Base-by-base conservation (phyloP, 1,140 invertebrate species). In the Temnothorax longispinosus region DNA sequence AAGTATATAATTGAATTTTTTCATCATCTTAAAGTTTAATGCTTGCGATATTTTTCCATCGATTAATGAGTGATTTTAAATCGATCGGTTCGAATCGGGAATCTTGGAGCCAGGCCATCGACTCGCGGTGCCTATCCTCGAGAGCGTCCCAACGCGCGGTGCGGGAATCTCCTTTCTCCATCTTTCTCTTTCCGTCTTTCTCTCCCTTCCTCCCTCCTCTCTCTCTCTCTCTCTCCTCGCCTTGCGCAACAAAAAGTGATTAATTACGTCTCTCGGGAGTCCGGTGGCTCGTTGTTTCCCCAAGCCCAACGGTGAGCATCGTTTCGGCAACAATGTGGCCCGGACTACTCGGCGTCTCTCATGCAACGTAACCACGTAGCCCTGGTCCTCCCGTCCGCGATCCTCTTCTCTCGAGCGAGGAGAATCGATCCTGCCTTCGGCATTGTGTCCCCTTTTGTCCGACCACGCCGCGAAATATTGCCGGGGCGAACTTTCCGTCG, bases 371-470 rank as follows among this genome's bases (percentile, higher is more conserved):
- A 91, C 89, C 91, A 82, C 87, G 88, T 69, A 41, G 62, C 84
- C 78, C 86, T 27, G 89, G 69, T 88, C 87, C 88, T 91, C 89
- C 56, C 88, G 88, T 80, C 85, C 89, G 87, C 88, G 88, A 88
- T 91, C 88, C 87, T 92, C 88, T 85, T 92, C 69, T 91, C 90
- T 91, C 93, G 92, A 92, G 92, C 93, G 94, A 93, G 91, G 93
- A 93, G 93, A 94, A 94, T 94, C 93, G 93, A 94, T 94, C 94
- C 93, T 88, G 93, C 90, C 88, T 87, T 87, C 90, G 87, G 92
- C 93, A 94, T 94, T 94, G 93, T 94, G 93, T 94, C 92, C 91
- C 90, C 94, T 94, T 94, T 94, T 94, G 91, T 94, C 90, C 92
- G 90, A 88, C 89, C 91, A 86, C 87, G 89, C 91, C 85, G 92